These are phyloP conservation scores for Drosophila lacteicornis DNA, from an alignment of 1,140 invertebrate genomes.

Conservation along the genomic window DNA sequence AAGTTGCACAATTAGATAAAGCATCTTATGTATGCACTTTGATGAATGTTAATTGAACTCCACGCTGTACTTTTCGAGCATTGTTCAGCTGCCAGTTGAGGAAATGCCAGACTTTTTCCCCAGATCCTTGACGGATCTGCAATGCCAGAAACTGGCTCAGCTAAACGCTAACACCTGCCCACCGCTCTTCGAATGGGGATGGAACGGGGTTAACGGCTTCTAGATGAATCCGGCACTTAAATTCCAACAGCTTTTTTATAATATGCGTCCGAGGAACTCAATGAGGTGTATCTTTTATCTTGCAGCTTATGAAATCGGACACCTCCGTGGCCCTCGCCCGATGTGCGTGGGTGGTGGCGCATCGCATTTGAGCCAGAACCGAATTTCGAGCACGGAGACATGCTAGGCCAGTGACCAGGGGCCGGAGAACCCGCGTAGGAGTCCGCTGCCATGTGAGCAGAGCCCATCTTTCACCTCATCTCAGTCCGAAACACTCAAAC, in stretches of 20 bases:
- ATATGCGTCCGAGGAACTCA: slow-evolving; percentile 39
- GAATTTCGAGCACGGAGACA: slow-evolving; percentile 23
- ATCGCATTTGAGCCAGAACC: slow-evolving; percentile 39
- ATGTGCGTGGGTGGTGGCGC: slow-evolving; percentile 52
- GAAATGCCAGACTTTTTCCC: slow-evolving; percentile 48
- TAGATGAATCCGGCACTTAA: slow-evolving; percentile 30
- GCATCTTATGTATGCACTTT: slow-evolving; percentile 69
- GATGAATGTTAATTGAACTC: slow-evolving; percentile 77
- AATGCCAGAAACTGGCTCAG: slow-evolving; percentile 34
- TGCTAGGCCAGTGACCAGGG: slow-evolving; percentile 53
- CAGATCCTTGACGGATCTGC: slow-evolving; percentile 68
- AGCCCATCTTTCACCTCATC: slow-evolving; percentile 26
- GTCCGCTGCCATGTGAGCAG: slow-evolving; percentile 62
- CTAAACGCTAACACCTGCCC: slow-evolving; percentile 36
- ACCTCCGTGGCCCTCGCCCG: slow-evolving; percentile 43
- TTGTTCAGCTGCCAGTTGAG: slow-evolving; percentile 42
- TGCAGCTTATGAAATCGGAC: slow-evolving; percentile 75
- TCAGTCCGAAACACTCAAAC: slow-evolving; percentile 24
- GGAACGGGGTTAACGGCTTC: slow-evolving; percentile 32
- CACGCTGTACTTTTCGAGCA: slow-evolving; percentile 57
- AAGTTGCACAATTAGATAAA: slow-evolving; percentile 74
- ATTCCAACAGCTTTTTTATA: slow-evolving; percentile 53
- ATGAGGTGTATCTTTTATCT: slow-evolving; percentile 49
- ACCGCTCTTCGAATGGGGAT: not conserved
- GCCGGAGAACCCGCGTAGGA: slow-evolving; percentile 45